A percentile compares a stretch with the other conserved stretches of the same genome.
Evolutionary conservation across 92 coral and sea anemone genomes (phyloP).

Genomic region (Porites lobata): DNA sequence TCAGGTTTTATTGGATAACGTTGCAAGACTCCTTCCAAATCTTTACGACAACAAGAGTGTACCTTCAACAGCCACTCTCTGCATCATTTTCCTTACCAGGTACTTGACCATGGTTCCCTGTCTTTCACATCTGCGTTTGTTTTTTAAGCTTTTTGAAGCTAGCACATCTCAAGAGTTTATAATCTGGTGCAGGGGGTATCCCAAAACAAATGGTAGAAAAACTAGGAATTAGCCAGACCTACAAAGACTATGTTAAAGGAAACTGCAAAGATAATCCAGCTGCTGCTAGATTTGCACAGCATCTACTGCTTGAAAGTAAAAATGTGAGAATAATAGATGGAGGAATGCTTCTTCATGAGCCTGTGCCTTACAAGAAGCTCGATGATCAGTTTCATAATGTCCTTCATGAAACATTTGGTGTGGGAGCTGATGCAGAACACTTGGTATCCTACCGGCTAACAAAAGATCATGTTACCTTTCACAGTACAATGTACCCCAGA

Average conservation of each 20-base stretch:
- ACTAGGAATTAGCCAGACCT: not conserved
- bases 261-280: not conserved
- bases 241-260: conserved; percentile 1
- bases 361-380: too few species aligned
- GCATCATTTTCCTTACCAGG: conserved; percentile 37
- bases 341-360: too few species aligned
- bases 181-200: conserved; percentile 30
- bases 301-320: too few species aligned
- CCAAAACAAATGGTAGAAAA: conserved; percentile 24
- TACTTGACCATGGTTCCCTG: conserved; percentile 27
- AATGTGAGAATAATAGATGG: too few species aligned
- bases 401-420: too few species aligned
- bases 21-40: not conserved
- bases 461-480: conserved; percentile 48
- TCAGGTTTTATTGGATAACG: conserved; percentile 4
- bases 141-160: conserved; percentile 28
- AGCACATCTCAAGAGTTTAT: conserved; percentile 18
- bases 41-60: conserved; percentile 11
- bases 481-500: conserved; percentile 64
- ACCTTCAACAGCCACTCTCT: conserved; percentile 38
- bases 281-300: not conserved
- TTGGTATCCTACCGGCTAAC: conserved; percentile 55
- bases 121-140: conserved; percentile 21
- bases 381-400: too few species aligned
- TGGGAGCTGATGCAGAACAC: not conserved